These are phyloP conservation scores for Micoletzkya japonica DNA, from an alignment of 2,888 invertebrate genomes.

Conservation along the genomic window DNA sequence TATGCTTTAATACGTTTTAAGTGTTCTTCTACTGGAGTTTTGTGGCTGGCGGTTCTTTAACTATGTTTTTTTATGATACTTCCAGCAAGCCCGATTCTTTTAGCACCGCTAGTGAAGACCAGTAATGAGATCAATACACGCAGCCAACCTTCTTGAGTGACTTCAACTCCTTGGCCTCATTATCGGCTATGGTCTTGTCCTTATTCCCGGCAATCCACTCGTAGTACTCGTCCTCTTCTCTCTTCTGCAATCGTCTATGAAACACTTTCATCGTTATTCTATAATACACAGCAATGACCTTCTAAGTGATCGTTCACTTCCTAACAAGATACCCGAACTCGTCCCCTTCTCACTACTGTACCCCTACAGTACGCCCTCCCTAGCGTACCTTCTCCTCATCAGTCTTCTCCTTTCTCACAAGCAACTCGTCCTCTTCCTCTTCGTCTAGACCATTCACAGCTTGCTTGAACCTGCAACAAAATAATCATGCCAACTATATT, in stretches of 20 bases:
- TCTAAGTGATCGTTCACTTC: too few species aligned
- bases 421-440: constrained; percentile 66
- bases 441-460: constrained; percentile 55
- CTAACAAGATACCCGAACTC: too few species aligned
- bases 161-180: constrained; percentile 42
- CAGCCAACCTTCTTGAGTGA: constrained; percentile 13
- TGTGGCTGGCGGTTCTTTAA: too few species aligned
- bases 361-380: background rate
- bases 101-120: too few species aligned
- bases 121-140: too few species aligned
- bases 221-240: constrained; percentile 73
- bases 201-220: constrained; percentile 79
- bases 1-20: too few species aligned
- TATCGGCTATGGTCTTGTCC: constrained; percentile 72
- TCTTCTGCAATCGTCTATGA: constrained; percentile 29
- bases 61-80: too few species aligned
- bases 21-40: too few species aligned
- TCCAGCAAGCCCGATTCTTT: too few species aligned
- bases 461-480: constrained; percentile 47
- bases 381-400: constrained; percentile 61
- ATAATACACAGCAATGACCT: too few species aligned
- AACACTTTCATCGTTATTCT: background rate
- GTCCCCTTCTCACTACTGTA: too few species aligned
- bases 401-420: constrained; percentile 63
- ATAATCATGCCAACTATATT: too few species aligned